Conservation (phyloP, 2,113 vertebrate genomes). For the Nyctibius bracteatus region DNA sequence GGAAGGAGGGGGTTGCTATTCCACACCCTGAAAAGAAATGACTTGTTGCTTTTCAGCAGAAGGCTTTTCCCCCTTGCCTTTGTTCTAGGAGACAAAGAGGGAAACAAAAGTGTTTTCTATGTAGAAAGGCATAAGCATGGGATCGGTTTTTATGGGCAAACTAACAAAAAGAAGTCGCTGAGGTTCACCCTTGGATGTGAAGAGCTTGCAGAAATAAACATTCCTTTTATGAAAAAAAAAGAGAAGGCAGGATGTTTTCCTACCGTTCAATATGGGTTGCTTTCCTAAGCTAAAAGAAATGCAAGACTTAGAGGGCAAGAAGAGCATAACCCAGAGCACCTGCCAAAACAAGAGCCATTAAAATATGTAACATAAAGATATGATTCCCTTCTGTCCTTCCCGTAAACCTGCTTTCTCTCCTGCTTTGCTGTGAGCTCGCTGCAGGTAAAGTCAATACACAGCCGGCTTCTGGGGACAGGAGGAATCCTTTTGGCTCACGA, state of each 20-base stretch:
- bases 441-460: neutral
- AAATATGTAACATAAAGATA: conserved; percentile 7
- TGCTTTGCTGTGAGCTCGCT: conserved; percentile 8
- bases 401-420: conserved; percentile 31
- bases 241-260: conserved; percentile 40
- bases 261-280: neutral
- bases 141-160: conserved; percentile 67
- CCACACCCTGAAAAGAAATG: conserved; percentile 69
- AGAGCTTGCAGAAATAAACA: conserved; percentile 65
- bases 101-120: conserved; percentile 75
- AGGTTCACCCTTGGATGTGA: conserved; percentile 63
- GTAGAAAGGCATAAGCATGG: conserved; percentile 68
- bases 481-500: neutral
- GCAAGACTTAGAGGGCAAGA: conserved; percentile 24
- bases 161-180: conserved; percentile 62
- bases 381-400: neutral
- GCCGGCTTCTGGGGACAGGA: neutral
- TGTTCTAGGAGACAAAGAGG: conserved; percentile 78
- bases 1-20: conserved; percentile 35
- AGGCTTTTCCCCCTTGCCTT: conserved; percentile 70
- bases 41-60: conserved; percentile 79
- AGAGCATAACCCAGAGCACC: conserved; percentile 56
- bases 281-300: conserved; percentile 60
- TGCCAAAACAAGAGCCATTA: conserved; percentile 49
- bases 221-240: conserved; percentile 72